These are phyloP conservation scores for Cladopsammia gracilis DNA, from an alignment of 64 coral and sea anemone genomes.

Conservation along the genomic window DNA sequence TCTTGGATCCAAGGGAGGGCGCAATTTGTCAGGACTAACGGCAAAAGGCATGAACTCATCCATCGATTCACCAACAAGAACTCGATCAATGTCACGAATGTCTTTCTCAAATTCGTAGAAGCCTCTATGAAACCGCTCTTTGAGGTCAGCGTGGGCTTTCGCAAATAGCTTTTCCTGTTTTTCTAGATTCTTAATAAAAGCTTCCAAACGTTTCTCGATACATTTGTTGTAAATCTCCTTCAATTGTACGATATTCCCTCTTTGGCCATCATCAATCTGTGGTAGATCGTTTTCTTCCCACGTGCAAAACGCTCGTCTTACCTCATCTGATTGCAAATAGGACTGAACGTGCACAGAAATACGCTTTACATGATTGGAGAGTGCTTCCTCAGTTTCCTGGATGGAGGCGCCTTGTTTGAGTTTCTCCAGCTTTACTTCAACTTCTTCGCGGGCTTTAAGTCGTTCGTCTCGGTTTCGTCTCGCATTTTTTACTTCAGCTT, in stretches of 20 bases:
- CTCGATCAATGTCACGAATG: neutral
- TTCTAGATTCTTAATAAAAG: neutral
- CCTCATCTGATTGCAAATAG: neutral
- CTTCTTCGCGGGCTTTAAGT: neutral
- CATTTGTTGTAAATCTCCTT: neutral
- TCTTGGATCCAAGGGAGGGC: neutral
- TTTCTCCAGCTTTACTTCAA: neutral
- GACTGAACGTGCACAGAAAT: neutral
- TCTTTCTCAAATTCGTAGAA: slow-evolving; percentile 1
- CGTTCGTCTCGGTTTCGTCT: neutral
- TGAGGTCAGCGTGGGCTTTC: neutral
- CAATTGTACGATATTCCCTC: neutral
- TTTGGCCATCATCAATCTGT: neutral
- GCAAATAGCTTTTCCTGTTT: neutral
- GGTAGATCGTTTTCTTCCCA: neutral
- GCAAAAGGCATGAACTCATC: neutral
- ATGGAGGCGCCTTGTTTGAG: neutral
- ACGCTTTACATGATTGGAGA: neutral
- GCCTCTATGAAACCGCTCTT: neutral
- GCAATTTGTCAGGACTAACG: neutral
- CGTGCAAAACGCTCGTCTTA: neutral
- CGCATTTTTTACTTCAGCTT: neutral
- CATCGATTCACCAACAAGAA: neutral
- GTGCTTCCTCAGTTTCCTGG: neutral
- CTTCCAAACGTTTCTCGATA: neutral